Evolutionary conservation across 2,797 vertebrate genomes (phyloP).

Genomic region (Remorina albescens): DNA sequence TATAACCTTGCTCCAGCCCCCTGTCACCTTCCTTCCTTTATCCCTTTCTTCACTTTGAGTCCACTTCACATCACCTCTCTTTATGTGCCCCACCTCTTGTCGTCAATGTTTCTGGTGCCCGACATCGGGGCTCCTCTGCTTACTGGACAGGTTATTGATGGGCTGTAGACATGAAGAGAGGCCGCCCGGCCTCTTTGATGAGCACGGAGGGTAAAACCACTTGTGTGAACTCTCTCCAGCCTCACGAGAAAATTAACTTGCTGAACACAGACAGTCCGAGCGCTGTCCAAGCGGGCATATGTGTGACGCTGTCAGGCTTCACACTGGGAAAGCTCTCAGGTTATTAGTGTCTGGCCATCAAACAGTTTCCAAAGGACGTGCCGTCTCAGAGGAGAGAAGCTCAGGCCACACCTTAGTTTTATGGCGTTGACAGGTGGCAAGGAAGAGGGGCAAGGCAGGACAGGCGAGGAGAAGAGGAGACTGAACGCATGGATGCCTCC

Average conservation of each 20-base stretch:
- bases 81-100: constrained; percentile 35
- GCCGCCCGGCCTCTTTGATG: constrained; percentile 9
- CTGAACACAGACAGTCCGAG: background rate
- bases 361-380: constrained; percentile 32
- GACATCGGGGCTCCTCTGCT: constrained; percentile 11
- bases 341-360: constrained; percentile 34
- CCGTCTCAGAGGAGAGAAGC: constrained; percentile 29
- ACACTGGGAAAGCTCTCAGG: constrained; percentile 45
- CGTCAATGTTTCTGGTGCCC: constrained; percentile 23
- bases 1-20: constrained; percentile 30
- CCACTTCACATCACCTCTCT: constrained; percentile 30
- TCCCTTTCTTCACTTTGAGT: constrained; percentile 36
- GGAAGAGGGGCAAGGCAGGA: background rate
- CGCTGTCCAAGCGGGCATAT: constrained; percentile 16
- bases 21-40: constrained; percentile 2
- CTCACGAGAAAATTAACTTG: constrained; percentile 39
- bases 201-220: constrained; percentile 21
- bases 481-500: constrained; percentile 31
- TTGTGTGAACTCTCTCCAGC: constrained; percentile 22
- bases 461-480: background rate
- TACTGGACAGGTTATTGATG: constrained; percentile 17
- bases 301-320: background rate
- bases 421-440: background rate
- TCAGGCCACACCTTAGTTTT: constrained; percentile 38
- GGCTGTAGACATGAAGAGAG: constrained; percentile 12